Conservation (phyloP, 2,113 vertebrate genomes). For the Baryphthengus martii region DNA sequence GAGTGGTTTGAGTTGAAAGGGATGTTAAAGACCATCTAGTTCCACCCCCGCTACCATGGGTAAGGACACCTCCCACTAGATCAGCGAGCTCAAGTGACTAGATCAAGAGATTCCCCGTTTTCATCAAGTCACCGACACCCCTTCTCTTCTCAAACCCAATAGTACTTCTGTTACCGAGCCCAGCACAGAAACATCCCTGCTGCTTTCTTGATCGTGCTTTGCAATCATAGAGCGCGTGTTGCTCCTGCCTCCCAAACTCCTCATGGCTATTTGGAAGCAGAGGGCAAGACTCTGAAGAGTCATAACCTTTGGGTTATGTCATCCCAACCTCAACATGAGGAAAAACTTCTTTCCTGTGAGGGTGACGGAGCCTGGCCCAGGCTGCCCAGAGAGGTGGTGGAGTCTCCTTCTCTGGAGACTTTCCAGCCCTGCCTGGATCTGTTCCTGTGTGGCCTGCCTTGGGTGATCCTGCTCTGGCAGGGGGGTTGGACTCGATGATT, state of each 20-base stretch:
- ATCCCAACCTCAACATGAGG: too few species aligned
- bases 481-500: too few species aligned
- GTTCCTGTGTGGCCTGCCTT: too few species aligned
- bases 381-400: too few species aligned
- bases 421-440: too few species aligned
- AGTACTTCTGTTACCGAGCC: background rate
- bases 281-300: background rate
- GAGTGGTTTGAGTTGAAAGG: background rate
- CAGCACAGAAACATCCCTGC: background rate
- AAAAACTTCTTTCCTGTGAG: too few species aligned
- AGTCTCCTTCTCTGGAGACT: too few species aligned
- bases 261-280: background rate
- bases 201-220: background rate
- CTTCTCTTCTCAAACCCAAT: background rate
- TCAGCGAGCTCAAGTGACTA: background rate
- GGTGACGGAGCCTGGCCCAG: too few species aligned
- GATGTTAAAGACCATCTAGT: background rate
- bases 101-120: background rate
- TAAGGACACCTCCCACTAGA: background rate
- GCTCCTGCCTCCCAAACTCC: background rate
- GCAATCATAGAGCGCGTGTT: fast-evolving
- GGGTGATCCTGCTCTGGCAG: too few species aligned
- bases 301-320: background rate
- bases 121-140: too few species aligned
- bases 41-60: background rate